Base-by-base conservation (phyloP, 2,797 vertebrate species). In the Phataginus tetradactyla region DNA sequence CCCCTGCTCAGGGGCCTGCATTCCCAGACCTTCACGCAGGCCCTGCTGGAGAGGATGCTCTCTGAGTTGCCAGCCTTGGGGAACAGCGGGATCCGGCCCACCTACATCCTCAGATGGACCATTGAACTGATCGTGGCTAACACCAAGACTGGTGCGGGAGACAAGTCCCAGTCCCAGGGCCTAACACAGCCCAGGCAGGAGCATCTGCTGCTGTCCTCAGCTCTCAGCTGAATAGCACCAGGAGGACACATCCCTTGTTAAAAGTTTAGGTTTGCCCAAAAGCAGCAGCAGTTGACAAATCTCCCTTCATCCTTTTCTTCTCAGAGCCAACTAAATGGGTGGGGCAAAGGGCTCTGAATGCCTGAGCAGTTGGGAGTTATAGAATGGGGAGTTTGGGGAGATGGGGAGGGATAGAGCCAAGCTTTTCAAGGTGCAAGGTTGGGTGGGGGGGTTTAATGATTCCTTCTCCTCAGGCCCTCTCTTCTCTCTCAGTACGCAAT, bases 51-150 rank as follows among this genome's bases (percentile, higher is more conserved):
- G 93, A 99, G 99, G 97, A 99, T 99, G 95, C 99, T 99, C 57
- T 39, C 86, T 0, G 99, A 99, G 66, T 91, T 99, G 94, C 98
- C 98, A 69, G 98, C 99, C 49, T 97, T 98, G 89, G 97, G 74
- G 95, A 96, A 68, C 92, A 98, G 95, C 4, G 94, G 94, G 18
- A 98, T 98, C 96, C 98, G 99, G 80, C 90, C 98, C 4, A 99
- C 98, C 96, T 99, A 99, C 98, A 91, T 99, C 39, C 98, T 99
- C 55, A 99, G 98, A 34, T 99, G 99, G 99, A 99, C 99, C 78
- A 98, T 99, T 10, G 99, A 99, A 97, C 94, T 99, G 91, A 96
- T 99, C 63, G 95, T 98, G 94, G 99, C 99, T 96, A 99, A 99
- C 98, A 98, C 97, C 97, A 99, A 98, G 0, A 96, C 98, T 98